Evolutionary conservation across 2,797 vertebrate genomes (phyloP).

Genomic region (Chelonia mydas): DNA sequence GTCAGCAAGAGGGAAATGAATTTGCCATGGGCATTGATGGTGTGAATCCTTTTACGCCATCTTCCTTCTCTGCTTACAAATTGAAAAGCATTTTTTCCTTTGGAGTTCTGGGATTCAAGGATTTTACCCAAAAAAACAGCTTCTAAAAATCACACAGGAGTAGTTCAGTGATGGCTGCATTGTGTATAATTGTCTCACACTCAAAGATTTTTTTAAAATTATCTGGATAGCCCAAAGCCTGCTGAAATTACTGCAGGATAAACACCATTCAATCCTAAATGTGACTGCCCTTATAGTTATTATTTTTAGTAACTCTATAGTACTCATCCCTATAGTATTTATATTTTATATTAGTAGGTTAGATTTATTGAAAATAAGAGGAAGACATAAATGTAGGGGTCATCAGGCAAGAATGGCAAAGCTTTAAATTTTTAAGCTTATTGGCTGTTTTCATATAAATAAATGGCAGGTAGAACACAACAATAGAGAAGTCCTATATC

Average conservation of each 20-base stretch:
- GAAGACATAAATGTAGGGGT: background rate
- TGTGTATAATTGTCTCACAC: background rate
- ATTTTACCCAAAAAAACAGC: background rate
- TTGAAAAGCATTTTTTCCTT: background rate
- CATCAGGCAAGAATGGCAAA: background rate
- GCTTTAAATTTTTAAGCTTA: slow-evolving; percentile 7
- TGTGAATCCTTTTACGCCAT: background rate
- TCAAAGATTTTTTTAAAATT: background rate
- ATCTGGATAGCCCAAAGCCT: background rate
- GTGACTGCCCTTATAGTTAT: background rate
- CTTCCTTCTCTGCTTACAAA: background rate
- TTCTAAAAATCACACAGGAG: background rate
- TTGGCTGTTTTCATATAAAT: background rate
- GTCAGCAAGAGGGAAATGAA: background rate
- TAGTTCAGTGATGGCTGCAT: background rate
- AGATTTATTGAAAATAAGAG: background rate
- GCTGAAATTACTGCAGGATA: background rate
- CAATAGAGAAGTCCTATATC: background rate
- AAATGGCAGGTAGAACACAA: background rate
- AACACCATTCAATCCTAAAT: background rate
- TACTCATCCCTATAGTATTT: background rate
- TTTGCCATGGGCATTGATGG: background rate
- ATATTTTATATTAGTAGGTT: slow-evolving; percentile 6
- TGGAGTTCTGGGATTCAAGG: background rate
- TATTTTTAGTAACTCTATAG: background rate